Conservation (phyloP, 2,797 vertebrate genomes). For the Sebastolobus altivelis region DNA sequence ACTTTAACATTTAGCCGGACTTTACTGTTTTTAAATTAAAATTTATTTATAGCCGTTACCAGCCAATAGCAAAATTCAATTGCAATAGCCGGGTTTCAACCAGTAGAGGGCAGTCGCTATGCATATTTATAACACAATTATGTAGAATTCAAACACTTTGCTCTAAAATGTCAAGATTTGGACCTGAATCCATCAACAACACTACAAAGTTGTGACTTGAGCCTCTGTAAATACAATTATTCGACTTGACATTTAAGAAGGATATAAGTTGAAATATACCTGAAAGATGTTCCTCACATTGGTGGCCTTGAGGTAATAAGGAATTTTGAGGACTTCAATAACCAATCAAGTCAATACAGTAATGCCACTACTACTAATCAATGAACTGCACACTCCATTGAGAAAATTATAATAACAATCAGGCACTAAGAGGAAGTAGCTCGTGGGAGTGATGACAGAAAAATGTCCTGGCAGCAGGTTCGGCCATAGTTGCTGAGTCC, state of each 20-base stretch:
- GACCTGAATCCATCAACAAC: too few species aligned
- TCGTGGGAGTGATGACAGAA: constrained; percentile 21
- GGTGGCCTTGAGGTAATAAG: not conserved
- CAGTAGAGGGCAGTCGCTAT: too few species aligned
- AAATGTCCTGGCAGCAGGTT: constrained; percentile 45
- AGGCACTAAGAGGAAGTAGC: constrained; percentile 11
- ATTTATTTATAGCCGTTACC: too few species aligned
- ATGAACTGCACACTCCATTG: constrained; percentile 19
- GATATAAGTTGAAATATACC: constrained; percentile 5
- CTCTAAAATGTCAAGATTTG: too few species aligned
- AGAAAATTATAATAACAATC: constrained; percentile 30
- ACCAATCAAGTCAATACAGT: constrained; percentile 4
- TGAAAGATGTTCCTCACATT: not conserved
- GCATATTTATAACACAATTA: too few species aligned
- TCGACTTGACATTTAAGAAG: not conserved
- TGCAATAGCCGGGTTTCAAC: too few species aligned
- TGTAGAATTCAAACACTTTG: too few species aligned
- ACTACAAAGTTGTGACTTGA: constrained; percentile 12
- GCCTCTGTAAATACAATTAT: not conserved
- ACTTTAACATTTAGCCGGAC: too few species aligned
- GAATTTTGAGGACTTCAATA: constrained; percentile 6
- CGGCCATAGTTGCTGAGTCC: constrained; percentile 36
- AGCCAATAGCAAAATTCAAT: too few species aligned
- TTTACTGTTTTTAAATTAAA: too few species aligned
- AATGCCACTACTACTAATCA: constrained; percentile 25